These are phyloP conservation scores for Colistium nudipinnis DNA, from an alignment of 2,113 vertebrate genomes.

Conservation along the genomic window DNA sequence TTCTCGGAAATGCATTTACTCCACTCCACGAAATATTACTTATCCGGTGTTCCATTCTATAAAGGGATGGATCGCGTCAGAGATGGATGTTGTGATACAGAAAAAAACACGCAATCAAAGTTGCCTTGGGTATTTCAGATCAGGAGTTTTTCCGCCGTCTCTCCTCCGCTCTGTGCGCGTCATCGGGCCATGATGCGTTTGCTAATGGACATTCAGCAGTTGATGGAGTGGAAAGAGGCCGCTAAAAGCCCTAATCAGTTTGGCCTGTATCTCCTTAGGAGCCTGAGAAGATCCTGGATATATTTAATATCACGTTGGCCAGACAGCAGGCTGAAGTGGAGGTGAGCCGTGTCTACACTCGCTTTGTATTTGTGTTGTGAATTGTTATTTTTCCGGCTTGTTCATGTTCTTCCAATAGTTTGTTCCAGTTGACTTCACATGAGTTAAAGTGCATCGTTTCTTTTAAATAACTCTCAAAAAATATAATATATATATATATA, in stretches of 20 bases:
- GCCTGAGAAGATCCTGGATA: constrained; percentile 89
- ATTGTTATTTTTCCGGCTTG: too few relatives aligned
- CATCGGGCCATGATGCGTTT: constrained; percentile 11
- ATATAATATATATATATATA: too few relatives aligned
- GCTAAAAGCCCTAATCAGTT: constrained; percentile 33
- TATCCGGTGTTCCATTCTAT: not conserved
- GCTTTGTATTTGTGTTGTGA: not conserved
- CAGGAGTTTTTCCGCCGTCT: constrained; percentile 1
- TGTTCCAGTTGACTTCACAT: too few relatives aligned
- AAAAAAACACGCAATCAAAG: constrained; percentile 1
- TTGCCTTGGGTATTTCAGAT: not conserved
- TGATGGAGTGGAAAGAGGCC: constrained; percentile 4
- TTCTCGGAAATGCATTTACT: constrained; percentile 8
- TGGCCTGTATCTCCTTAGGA: constrained; percentile 77
- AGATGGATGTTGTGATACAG: constrained; percentile 13
- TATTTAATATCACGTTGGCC: constrained; percentile 97
- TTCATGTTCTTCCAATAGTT: too few relatives aligned
- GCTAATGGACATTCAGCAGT: constrained; percentile 33
- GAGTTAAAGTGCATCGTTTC: too few relatives aligned
- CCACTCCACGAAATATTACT: not conserved
- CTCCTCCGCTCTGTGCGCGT: constrained; percentile 9
- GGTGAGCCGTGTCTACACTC: constrained; percentile 75
- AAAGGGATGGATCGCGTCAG: not conserved
- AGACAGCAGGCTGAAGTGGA: constrained; percentile 97
- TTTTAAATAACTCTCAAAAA: too few relatives aligned